These are phyloP conservation scores for Scolopax bukidnonensis DNA, from an alignment of 2,797 vertebrate species.

Conservation along the genomic window DNA sequence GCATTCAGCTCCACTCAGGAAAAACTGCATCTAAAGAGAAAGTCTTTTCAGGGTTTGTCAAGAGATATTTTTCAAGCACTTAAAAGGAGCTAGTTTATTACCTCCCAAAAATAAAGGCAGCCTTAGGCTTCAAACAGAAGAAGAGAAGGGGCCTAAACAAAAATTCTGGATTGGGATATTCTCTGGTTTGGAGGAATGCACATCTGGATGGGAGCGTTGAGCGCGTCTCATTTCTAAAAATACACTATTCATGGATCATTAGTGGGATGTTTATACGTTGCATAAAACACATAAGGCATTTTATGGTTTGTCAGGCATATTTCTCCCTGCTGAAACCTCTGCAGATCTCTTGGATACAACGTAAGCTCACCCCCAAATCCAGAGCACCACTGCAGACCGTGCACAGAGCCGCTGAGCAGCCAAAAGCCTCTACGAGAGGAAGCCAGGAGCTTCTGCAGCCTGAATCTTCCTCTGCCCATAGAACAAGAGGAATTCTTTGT, in stretches of 20 bases:
- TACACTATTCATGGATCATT: background rate
- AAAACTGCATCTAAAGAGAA: background rate
- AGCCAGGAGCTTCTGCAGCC: conserved; percentile 51
- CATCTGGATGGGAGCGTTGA: background rate
- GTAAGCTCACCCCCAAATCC: background rate
- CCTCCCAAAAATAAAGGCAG: conserved; percentile 12
- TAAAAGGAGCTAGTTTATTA: conserved; percentile 11
- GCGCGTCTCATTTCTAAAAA: background rate
- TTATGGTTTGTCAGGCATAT: background rate
- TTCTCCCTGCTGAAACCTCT: conserved; percentile 1
- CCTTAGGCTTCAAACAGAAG: background rate
- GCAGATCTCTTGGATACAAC: background rate
- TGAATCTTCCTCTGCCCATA: background rate
- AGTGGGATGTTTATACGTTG: background rate
- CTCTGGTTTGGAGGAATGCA: background rate
- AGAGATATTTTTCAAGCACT: background rate
- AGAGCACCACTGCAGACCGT: conserved; percentile 5
- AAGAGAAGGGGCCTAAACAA: background rate
- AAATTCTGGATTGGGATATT: background rate
- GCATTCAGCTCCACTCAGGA: conserved; percentile 15
- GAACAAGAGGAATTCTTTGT: background rate
- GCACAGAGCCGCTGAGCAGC: background rate
- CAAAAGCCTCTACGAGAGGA: conserved; percentile 21
- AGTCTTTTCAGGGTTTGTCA: background rate
- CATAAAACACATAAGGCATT: background rate